Conservation (phyloP, 2,888 invertebrate genomes). For the Dione vanillae region DNA sequence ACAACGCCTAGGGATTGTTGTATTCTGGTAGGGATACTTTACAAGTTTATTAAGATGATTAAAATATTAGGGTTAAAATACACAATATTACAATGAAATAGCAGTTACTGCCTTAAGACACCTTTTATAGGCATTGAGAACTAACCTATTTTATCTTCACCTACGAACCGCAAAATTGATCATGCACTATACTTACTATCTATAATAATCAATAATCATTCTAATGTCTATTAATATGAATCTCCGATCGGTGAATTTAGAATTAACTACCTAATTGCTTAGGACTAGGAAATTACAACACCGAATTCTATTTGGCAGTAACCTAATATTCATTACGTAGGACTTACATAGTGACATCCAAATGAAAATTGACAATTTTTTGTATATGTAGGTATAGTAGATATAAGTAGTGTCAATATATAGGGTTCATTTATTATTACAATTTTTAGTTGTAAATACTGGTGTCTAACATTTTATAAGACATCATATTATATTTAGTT, state of each 20-base stretch:
- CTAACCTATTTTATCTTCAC: constrained; percentile 40
- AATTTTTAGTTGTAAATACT: constrained; percentile 16
- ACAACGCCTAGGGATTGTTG: constrained; percentile 19
- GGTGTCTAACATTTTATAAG: not conserved
- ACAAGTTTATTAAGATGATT: constrained; percentile 19
- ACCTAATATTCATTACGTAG: constrained; percentile 69
- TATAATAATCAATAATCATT: constrained; percentile 48
- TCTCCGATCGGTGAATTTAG: constrained; percentile 60
- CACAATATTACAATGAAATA: constrained; percentile 18
- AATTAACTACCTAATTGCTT: constrained; percentile 64
- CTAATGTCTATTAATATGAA: constrained; percentile 59
- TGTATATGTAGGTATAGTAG: constrained; percentile 21
- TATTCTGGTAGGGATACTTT: constrained; percentile 30
- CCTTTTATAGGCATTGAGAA: constrained; percentile 29
- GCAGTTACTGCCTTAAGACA: constrained; percentile 34
- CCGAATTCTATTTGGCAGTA: constrained; percentile 81
- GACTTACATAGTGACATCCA: constrained; percentile 55
- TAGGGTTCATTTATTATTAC: constrained; percentile 6
- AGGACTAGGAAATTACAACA: constrained; percentile 78
- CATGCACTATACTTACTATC: constrained; percentile 62
- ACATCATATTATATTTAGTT: constrained; percentile 1
- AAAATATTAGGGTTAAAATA: constrained; percentile 20
- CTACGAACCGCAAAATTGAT: constrained; percentile 65
- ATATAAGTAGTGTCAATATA: constrained; percentile 16
- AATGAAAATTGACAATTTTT: constrained; percentile 69